Conservation (phyloP, 2,797 vertebrate species). For the Chelonia mydas region DNA sequence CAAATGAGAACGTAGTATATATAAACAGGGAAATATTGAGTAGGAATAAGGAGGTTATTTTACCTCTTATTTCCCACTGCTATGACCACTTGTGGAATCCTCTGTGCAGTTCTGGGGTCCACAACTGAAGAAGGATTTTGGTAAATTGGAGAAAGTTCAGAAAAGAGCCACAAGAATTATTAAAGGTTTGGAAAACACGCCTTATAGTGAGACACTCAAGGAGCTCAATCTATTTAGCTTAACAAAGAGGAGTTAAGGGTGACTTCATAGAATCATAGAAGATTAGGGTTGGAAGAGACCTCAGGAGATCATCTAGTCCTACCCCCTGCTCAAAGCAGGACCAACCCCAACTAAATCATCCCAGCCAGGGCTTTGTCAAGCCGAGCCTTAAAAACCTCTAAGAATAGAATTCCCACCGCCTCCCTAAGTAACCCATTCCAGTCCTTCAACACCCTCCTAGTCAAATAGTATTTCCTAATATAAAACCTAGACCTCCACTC, state of each 20-base stretch:
- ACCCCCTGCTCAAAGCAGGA: too few relatives aligned
- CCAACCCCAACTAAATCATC: too few relatives aligned
- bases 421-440: too few relatives aligned
- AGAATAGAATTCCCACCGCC: too few relatives aligned
- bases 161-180: background rate
- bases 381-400: too few relatives aligned
- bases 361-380: too few relatives aligned
- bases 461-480: too few relatives aligned
- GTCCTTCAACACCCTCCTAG: too few relatives aligned
- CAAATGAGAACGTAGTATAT: background rate
- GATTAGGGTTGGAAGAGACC: too few relatives aligned
- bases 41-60: background rate
- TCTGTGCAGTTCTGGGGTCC: background rate
- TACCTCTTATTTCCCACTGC: background rate
- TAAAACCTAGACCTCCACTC: too few relatives aligned
- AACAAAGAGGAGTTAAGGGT: background rate
- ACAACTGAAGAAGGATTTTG: background rate
- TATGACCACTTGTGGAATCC: background rate
- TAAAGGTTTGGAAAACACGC: background rate
- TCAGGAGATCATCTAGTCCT: too few relatives aligned
- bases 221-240: background rate
- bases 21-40: background rate
- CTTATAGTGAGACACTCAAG: background rate
- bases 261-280: too few relatives aligned
- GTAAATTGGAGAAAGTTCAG: background rate